phyloP scores from a whole-genome alignment of 2,797 vertebrate species.

The Sylvilagus floridanus region DNA sequence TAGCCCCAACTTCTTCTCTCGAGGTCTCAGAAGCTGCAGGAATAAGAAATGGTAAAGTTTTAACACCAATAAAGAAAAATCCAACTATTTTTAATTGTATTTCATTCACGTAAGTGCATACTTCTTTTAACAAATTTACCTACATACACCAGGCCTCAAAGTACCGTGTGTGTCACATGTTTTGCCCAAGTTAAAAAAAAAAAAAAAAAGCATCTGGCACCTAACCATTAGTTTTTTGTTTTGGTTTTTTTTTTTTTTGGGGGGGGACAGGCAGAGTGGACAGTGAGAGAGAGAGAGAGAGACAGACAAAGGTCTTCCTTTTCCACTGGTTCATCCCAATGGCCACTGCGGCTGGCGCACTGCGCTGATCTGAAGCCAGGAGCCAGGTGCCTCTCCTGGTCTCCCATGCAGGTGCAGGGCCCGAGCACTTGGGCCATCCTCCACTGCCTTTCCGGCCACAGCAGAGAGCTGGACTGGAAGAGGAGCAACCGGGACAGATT shows the following conservation, averaged over 20 bases:
- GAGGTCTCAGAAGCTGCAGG: constrained; percentile 94
- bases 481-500: too few relatives aligned
- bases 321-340: too few relatives aligned
- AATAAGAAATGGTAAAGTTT: constrained; percentile 63
- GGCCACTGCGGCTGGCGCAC: too few relatives aligned
- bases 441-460: too few relatives aligned
- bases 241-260: too few relatives aligned
- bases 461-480: too few relatives aligned
- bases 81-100: background rate
- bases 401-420: too few relatives aligned
- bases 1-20: constrained; percentile 94
- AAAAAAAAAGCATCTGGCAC: background rate
- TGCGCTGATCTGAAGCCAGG: too few relatives aligned
- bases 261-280: too few relatives aligned
- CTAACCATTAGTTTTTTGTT: background rate
- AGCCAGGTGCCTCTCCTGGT: too few relatives aligned
- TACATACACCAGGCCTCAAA: constrained; percentile 8
- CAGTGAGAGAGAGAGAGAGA: too few relatives aligned
- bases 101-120: background rate
- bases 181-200: background rate
- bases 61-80: constrained; percentile 26
- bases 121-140: constrained; percentile 10
- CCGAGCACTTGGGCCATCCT: too few relatives aligned
- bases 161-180: background rate
- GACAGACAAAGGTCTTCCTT: background rate